Base-by-base conservation (phyloP, 2,888 invertebrate genomes). In the Latrodectus hesperus region DNA sequence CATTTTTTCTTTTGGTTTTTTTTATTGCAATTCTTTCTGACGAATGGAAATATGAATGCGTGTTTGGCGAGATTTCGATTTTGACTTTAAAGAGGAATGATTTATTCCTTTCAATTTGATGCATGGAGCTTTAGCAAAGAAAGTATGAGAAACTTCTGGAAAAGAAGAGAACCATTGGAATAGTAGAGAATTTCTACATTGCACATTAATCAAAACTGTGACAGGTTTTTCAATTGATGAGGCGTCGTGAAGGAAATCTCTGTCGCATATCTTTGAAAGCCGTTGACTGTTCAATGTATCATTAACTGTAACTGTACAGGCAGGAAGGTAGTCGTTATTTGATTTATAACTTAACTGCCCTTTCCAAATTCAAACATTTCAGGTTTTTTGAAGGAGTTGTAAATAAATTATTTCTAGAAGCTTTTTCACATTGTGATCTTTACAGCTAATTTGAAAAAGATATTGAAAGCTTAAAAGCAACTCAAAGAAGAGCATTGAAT, bases 191-290 rank as follows among this genome's bases (percentile, higher is more conserved):
- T 22, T 22, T 22, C 22, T 22, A 22, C 22, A 22, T 22, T 16
- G 55, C 11, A 38, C 73, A 81, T 81, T 81, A 81, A 81, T 81
- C 81, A 81, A 73, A 74, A 71, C 38, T 16, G 53, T 81, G 81
- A 81, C 81, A 81, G 64, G 26, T 81, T 81, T 73, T 53, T 81
- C 81, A 67, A 81, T 81, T 81, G 81, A 81, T 81, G 81, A 81
- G 73, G 67, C 73, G 51, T 14, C 17, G 79, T 51, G 68, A 72
- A 64, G 49, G 55, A 80, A 67, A 73, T 73, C 73, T 73, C 81
- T 72, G 72, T 81, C 81, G 26, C 73, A 17, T 67, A 17, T 22
- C 67, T 67, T n/a, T 11, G 17, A 67, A 67, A 67, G 5, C n/a
- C 17, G 17, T 67, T 67, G 67, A 67, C 67, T 67, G 17, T 17